Evolutionary conservation across 2,888 invertebrate species (phyloP).

Genomic region (Mesorhabditis belari): DNA sequence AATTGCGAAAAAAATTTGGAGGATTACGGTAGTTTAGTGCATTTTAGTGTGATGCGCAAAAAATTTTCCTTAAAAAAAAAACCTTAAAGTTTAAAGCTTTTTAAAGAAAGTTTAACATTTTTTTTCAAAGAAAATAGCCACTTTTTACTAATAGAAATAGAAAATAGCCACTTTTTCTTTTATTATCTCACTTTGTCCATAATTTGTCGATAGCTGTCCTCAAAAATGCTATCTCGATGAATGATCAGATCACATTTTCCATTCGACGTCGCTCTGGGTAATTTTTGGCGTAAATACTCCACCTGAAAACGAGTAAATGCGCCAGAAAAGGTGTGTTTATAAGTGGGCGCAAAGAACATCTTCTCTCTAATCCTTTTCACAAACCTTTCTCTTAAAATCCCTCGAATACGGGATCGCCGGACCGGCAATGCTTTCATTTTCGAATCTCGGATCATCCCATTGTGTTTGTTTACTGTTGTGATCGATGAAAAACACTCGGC

Average conservation of each 20-base stretch:
- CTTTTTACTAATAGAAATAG: neutral
- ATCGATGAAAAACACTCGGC: slow-evolving; percentile 95
- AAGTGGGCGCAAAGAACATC: neutral
- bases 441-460: slow-evolving; percentile 97
- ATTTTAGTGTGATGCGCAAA: too few species aligned
- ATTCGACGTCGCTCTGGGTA: slow-evolving; percentile 89
- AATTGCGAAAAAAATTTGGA: too few species aligned
- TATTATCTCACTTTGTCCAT: slow-evolving; percentile 65
- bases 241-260: slow-evolving; percentile 94
- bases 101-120: too few species aligned
- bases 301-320: slow-evolving; percentile 13
- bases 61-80: too few species aligned
- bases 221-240: slow-evolving; percentile 80
- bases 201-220: slow-evolving; percentile 92
- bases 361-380: neutral
- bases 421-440: slow-evolving; percentile 74
- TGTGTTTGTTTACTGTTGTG: slow-evolving; percentile 83
- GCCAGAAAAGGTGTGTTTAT: too few species aligned
- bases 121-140: slow-evolving; percentile 1
- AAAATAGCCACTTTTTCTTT: slow-evolving; percentile 6
- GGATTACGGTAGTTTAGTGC: too few species aligned
- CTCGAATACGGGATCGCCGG: slow-evolving; percentile 96
- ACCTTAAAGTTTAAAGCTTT: too few species aligned
- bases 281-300: slow-evolving; percentile 81
- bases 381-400: slow-evolving; percentile 94